Conservation (phyloP, 2,888 invertebrate species). For the Ormia ochracea region DNA sequence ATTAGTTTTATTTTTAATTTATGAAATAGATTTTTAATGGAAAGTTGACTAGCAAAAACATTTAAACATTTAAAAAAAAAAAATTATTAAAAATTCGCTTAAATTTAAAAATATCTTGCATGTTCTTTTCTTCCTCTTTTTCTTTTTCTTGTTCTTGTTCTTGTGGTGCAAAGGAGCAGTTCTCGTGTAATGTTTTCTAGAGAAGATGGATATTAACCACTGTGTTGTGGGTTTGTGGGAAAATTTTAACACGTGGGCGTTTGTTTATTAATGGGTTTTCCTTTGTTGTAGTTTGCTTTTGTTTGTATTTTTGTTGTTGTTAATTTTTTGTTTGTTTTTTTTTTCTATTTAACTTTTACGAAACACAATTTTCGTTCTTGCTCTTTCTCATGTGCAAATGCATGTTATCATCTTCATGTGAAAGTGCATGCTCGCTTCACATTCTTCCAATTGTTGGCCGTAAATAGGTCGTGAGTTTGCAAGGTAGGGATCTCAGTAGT, state of each 20-base stretch:
- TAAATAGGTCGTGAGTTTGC: background rate
- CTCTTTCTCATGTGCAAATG: background rate
- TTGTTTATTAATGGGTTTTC: slow-evolving; percentile 31
- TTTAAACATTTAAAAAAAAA: too few species aligned
- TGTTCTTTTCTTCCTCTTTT: too few species aligned
- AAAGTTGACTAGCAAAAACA: too few species aligned
- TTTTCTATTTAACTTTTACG: slow-evolving; percentile 30
- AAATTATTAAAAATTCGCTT: too few species aligned
- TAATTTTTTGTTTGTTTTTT: background rate
- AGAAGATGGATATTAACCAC: too few species aligned
- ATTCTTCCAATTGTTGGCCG: background rate
- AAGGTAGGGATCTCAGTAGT: slow-evolving; percentile 4
- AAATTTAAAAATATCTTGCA: too few species aligned
- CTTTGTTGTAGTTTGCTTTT: background rate
- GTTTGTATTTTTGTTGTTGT: slow-evolving; percentile 19
- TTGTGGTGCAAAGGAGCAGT: too few species aligned
- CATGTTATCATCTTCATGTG: slow-evolving; percentile 13
- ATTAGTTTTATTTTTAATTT: too few species aligned
- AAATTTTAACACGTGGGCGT: slow-evolving; percentile 51
- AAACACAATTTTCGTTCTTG: slow-evolving; percentile 2
- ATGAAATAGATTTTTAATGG: too few species aligned
- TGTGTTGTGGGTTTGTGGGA: background rate
- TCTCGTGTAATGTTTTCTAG: too few species aligned
- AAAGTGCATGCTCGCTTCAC: background rate
- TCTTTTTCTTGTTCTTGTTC: too few species aligned